Conservation (phyloP, 2,888 invertebrate genomes). For the Parnassius glacialis region DNA sequence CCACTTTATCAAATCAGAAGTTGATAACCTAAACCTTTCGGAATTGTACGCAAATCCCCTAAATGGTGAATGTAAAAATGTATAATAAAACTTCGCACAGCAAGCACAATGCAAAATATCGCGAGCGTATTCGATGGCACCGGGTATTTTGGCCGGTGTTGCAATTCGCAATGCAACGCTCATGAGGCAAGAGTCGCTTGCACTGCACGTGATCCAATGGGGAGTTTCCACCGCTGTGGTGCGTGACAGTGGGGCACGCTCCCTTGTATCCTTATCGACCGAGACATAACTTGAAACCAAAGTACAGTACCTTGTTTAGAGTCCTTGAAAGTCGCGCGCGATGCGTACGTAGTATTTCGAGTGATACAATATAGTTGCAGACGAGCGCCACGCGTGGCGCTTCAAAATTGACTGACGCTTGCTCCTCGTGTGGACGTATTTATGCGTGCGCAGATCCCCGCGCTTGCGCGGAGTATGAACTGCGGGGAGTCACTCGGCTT, state of each 20-base stretch:
- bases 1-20: no score
- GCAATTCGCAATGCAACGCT: conserved; percentile 41
- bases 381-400: conserved; percentile 43
- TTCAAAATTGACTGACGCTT: conserved; percentile 68
- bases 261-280: conserved; percentile 22
- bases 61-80: not conserved
- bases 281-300: conserved; percentile 18
- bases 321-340: conserved; percentile 37
- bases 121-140: conserved; percentile 33
- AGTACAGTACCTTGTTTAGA: conserved; percentile 38
- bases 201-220: conserved; percentile 19
- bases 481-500: conserved; percentile 29
- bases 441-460: conserved; percentile 74
- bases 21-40: no score
- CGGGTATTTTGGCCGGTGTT: conserved; percentile 36
- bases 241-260: conserved; percentile 5
- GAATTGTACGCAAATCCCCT: no score
- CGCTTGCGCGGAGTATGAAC: conserved; percentile 58
- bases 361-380: conserved; percentile 28
- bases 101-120: conserved; percentile 26
- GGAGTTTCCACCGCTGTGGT: conserved; percentile 23
- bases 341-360: conserved; percentile 34
- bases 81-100: conserved; percentile 33
- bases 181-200: conserved; percentile 23
- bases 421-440: conserved; percentile 58